Evolutionary conservation across 2,797 vertebrate species (phyloP).

Genomic region (Scomberomorus guttatus): DNA sequence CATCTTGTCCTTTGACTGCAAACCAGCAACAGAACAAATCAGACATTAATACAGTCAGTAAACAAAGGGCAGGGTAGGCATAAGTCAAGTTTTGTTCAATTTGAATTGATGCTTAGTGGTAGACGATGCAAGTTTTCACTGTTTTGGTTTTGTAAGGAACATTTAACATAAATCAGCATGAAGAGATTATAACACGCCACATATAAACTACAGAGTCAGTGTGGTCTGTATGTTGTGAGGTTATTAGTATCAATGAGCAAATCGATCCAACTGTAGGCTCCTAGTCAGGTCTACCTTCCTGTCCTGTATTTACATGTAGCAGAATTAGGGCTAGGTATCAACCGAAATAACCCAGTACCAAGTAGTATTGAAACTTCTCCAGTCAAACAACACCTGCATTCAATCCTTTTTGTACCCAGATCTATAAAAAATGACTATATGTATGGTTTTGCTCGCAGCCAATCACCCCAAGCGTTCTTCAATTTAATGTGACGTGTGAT

Average conservation of each 20-base stretch:
- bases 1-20: conserved; percentile 99
- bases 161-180: background rate
- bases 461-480: no score
- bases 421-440: no score
- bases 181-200: background rate
- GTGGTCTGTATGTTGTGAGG: background rate
- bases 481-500: no score
- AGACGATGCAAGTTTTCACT: background rate
- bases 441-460: no score
- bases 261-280: background rate
- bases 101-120: background rate
- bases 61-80: background rate
- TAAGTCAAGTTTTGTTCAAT: background rate
- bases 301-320: background rate
- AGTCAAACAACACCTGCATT: no score
- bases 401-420: no score
- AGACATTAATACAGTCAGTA: conserved; percentile 2
- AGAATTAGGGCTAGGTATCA: no score
- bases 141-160: background rate
- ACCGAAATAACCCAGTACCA: no score
- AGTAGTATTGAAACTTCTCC: no score
- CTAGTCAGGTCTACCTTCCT: no score
- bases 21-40: conserved; percentile 71
- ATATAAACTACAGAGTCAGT: background rate
- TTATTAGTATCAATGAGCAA: conserved; percentile 4